phyloP scores from a whole-genome alignment of 1,140 invertebrate genomes.

The Arion vulgaris region DNA sequence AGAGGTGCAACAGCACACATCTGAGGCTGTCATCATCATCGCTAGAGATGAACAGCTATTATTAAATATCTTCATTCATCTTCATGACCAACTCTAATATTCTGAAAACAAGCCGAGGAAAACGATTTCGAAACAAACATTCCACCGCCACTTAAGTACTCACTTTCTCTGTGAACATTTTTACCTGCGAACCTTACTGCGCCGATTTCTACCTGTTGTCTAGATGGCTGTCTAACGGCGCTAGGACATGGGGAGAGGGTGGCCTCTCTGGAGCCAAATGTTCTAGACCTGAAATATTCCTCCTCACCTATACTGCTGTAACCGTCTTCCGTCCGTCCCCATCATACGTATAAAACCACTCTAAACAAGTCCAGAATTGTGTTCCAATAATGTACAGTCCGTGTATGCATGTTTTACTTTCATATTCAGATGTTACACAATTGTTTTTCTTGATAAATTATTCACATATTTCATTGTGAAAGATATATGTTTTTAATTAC shows the following conservation, averaged over 20 bases:
- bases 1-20: no score
- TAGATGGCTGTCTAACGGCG: background rate
- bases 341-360: background rate
- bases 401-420: background rate
- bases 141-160: background rate
- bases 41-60: no score
- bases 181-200: background rate
- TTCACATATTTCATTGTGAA: no score
- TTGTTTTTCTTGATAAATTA: no score
- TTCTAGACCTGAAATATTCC: constrained; percentile 1
- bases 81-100: no score
- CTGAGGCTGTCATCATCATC: no score
- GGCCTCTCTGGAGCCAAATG: background rate
- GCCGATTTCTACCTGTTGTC: constrained; percentile 13
- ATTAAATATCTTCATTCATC: no score
- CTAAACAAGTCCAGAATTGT: background rate
- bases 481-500: no score
- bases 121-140: background rate
- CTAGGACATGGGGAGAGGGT: background rate
- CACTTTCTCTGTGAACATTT: background rate
- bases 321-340: background rate
- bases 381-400: no score
- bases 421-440: no score
- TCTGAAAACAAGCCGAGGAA: no score
- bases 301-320: background rate